phyloP scores from a whole-genome alignment of 2,797 vertebrate genomes.

The Uromys caudimaculatus region DNA sequence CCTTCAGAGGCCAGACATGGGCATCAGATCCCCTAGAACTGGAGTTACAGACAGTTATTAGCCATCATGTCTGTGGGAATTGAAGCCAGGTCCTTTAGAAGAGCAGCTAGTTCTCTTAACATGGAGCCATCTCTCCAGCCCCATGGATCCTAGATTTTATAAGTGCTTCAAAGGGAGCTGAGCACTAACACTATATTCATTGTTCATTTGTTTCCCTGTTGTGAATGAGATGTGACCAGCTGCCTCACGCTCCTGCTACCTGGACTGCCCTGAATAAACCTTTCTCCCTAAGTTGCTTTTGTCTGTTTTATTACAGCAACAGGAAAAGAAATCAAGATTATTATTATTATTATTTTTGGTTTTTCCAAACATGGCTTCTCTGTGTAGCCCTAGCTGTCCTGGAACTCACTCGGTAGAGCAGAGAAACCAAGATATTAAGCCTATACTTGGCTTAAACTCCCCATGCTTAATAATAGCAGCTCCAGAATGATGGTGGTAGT shows the following conservation, averaged over 20 bases:
- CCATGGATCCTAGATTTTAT: not conserved
- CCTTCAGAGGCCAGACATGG: not conserved
- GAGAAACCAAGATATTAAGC: not conserved
- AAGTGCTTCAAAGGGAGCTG: not conserved
- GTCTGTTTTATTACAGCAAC: not conserved
- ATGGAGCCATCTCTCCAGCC: not conserved
- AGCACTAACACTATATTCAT: not conserved
- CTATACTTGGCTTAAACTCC: not conserved
- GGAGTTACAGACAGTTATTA: not conserved
- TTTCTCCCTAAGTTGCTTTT: not conserved
- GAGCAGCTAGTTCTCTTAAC: not conserved
- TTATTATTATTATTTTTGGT: no score
- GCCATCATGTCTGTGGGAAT: not conserved
- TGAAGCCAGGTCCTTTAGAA: not conserved
- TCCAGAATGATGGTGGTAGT: not conserved
- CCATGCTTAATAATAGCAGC: not conserved
- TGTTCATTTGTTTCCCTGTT: not conserved
- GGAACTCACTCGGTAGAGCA: no score
- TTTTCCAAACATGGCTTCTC: no score
- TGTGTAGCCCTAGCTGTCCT: no score
- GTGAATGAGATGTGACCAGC: not conserved
- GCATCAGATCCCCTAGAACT: not conserved
- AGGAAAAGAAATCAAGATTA: not conserved
- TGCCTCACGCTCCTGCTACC: not conserved
- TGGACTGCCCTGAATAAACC: not conserved